Conservation (phyloP, 2,797 vertebrate species). For the Sparus aurata region DNA sequence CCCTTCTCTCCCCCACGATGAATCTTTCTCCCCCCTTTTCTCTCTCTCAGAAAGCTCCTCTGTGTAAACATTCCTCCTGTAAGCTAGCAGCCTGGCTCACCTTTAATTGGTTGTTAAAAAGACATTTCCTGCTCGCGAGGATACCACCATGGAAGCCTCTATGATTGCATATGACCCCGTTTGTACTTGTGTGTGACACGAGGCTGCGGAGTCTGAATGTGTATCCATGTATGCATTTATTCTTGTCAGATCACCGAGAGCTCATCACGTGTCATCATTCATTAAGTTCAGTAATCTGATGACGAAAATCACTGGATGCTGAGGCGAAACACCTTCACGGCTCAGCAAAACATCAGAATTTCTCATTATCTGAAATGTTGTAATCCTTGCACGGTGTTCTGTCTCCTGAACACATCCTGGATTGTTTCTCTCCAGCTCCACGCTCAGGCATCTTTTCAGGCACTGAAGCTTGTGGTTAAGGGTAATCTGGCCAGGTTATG, state of each 20-base stretch:
- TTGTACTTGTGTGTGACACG: background rate
- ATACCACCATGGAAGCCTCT: conserved; percentile 69
- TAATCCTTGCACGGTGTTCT: conserved; percentile 16
- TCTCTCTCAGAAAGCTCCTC: conserved; percentile 54
- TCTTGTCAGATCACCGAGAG: background rate
- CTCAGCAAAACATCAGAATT: conserved; percentile 15
- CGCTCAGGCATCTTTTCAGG: conserved; percentile 25
- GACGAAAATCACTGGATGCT: background rate
- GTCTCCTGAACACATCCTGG: conserved; percentile 15
- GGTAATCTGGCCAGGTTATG: conserved; percentile 37
- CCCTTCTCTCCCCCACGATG: conserved; percentile 51
- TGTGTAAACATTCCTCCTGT: conserved; percentile 81
- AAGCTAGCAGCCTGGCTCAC: conserved; percentile 71
- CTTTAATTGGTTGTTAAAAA: conserved; percentile 84
- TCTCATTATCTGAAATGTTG: conserved; percentile 29
- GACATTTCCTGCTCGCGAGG: conserved; percentile 80
- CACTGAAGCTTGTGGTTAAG: conserved; percentile 35
- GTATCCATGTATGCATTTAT: conserved; percentile 2
- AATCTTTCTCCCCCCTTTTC: conserved; percentile 45
- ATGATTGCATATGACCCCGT: conserved; percentile 26
- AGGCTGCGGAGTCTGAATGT: background rate
- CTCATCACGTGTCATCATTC: conserved; percentile 4
- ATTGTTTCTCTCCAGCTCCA: conserved; percentile 28
- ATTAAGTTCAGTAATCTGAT: conserved; percentile 18
- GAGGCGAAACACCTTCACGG: conserved; percentile 4